Percentiles rank a stretch among this genome's conserved stretches.
Conservation (phyloP, 2,113 vertebrate genomes). For the Gymnogyps californianus region DNA sequence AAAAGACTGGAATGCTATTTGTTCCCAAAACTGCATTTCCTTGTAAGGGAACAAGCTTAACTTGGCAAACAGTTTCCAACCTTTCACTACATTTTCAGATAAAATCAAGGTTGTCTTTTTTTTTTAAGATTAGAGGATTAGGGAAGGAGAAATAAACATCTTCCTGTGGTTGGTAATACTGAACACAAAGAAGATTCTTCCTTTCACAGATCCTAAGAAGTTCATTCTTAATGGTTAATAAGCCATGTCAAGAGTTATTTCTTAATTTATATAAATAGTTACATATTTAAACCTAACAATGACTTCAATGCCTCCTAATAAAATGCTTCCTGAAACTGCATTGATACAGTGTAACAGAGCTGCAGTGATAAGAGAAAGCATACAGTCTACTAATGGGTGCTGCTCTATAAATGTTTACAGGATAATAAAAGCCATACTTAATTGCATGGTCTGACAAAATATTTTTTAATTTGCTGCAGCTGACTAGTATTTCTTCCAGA, state of each 20-base stretch:
- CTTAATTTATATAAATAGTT: neutral
- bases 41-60: slow-evolving; percentile 47
- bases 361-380: neutral
- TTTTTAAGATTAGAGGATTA: neutral
- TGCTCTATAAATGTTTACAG: neutral
- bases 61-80: slow-evolving; percentile 12
- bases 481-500: neutral
- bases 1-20: slow-evolving; percentile 58
- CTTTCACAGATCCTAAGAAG: neutral
- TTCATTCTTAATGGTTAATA: neutral
- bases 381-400: neutral
- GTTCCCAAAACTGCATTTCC: slow-evolving; percentile 47
- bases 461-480: neutral
- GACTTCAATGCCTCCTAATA: neutral
- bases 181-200: neutral
- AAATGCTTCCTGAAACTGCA: neutral
- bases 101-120: neutral
- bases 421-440: slow-evolving; percentile 1
- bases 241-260: neutral
- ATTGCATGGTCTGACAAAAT: neutral
- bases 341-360: neutral
- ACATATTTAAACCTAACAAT: neutral
- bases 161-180: neutral
- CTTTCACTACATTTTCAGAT: slow-evolving; percentile 29
- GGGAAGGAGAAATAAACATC: neutral